These are phyloP conservation scores for Atta texana DNA, from an alignment of 1,140 invertebrate species.

Conservation along the genomic window DNA sequence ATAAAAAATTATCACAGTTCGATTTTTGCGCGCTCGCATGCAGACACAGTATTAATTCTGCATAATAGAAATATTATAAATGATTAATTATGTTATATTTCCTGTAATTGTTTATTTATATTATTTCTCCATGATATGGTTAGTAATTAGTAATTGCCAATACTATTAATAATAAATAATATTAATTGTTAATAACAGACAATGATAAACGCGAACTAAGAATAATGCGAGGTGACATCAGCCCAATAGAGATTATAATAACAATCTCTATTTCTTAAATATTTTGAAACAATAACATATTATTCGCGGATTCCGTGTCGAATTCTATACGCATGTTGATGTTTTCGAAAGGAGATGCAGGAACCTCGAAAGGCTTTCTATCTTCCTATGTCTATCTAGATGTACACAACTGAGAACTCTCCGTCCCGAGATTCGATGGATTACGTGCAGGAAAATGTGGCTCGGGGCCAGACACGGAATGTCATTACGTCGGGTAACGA, in stretches of 20 bases:
- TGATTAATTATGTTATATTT: constrained; percentile 13
- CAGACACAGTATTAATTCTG: constrained; percentile 8
- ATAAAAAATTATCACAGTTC: constrained; percentile 40
- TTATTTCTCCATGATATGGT: constrained; percentile 24
- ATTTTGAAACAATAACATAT: constrained; percentile 31
- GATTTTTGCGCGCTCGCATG: background rate
- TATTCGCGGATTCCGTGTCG: background rate
- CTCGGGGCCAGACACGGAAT: constrained; percentile 75
- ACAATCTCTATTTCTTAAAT: constrained; percentile 1
- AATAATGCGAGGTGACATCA: background rate
- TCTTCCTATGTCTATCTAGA: constrained; percentile 38
- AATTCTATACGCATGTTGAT: constrained; percentile 53
- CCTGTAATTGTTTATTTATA: constrained; percentile 26
- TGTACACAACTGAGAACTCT: constrained; percentile 58
- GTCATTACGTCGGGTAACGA: constrained; percentile 76
- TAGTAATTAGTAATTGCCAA: constrained; percentile 33
- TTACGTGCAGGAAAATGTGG: constrained; percentile 77
- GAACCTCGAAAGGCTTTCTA: constrained; percentile 32
- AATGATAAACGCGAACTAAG: background rate
- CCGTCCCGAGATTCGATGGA: constrained; percentile 74
- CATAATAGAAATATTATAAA: constrained; percentile 23
- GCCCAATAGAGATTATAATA: background rate
- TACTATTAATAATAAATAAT: background rate
- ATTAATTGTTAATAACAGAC: background rate
- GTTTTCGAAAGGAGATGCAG: constrained; percentile 44